Conservation (phyloP, 2,113 vertebrate genomes). For the Crotophaga sulcirostris region DNA sequence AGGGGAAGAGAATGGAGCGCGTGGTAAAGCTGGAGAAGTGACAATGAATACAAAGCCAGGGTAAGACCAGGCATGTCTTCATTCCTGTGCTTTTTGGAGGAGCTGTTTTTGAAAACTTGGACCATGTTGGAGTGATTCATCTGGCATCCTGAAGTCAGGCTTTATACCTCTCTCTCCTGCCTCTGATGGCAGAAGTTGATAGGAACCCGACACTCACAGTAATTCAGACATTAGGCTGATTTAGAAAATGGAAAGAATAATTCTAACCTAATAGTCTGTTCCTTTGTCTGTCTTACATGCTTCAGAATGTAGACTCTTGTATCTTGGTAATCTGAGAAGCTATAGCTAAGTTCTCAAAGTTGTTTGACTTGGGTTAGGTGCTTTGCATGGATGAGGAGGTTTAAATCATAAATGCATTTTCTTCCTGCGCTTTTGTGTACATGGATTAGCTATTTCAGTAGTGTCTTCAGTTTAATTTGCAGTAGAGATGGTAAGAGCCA, state of each 20-base stretch:
- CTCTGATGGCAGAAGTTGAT: not conserved
- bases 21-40: not conserved
- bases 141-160: not conserved
- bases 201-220: not conserved
- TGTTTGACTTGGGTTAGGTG: not conserved
- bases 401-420: not conserved
- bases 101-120: not conserved
- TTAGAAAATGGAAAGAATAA: not conserved
- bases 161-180: rapidly evolving
- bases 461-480: not conserved
- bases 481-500: not conserved
- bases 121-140: not conserved
- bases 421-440: not conserved
- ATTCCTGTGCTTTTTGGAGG: not conserved
- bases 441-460: not conserved
- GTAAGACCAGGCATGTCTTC: not conserved
- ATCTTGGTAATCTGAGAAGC: not conserved
- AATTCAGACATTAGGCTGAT: not conserved
- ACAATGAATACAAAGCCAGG: not conserved
- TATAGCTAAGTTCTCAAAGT: not conserved
- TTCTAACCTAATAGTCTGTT: not conserved
- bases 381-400: not conserved
- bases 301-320: not conserved
- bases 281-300: not conserved
- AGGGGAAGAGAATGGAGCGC: not conserved